Evolutionary conservation across 2,888 invertebrate genomes (phyloP).

Genomic region (Reticulitermes lucifugus): DNA sequence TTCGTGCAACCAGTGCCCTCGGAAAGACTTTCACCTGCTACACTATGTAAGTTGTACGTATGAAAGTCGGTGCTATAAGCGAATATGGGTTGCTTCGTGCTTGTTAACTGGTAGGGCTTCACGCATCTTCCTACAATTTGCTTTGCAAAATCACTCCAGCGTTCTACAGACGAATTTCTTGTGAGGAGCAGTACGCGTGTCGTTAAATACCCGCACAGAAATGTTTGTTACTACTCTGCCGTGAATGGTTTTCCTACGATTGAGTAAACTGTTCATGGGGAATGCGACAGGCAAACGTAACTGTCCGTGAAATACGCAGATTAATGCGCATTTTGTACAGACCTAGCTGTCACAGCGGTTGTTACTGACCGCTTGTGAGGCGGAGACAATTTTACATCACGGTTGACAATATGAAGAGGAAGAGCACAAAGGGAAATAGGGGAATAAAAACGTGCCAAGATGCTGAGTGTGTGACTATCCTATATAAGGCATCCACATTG

Average conservation of each 20-base stretch:
- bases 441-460: not conserved
- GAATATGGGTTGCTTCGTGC: no score
- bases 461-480: not conserved
- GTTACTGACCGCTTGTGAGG: not conserved
- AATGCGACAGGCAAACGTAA: not conserved
- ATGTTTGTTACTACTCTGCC: not conserved
- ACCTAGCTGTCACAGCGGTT: not conserved
- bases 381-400: not conserved
- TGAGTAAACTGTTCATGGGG: not conserved
- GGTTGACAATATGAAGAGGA: not conserved
- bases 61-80: no score
- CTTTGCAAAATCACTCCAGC: no score
- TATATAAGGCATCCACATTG: not conserved
- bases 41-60: no score
- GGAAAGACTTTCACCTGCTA: no score
- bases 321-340: not conserved
- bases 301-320: not conserved
- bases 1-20: no score
- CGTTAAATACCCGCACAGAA: not conserved
- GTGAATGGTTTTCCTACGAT: not conserved
- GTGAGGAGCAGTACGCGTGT: no score
- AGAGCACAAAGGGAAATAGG: not conserved
- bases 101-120: no score
- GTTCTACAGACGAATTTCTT: no score
- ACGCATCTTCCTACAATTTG: no score